Evolutionary conservation across 2,888 invertebrate genomes (phyloP).

Genomic region (Apeira syringaria): DNA sequence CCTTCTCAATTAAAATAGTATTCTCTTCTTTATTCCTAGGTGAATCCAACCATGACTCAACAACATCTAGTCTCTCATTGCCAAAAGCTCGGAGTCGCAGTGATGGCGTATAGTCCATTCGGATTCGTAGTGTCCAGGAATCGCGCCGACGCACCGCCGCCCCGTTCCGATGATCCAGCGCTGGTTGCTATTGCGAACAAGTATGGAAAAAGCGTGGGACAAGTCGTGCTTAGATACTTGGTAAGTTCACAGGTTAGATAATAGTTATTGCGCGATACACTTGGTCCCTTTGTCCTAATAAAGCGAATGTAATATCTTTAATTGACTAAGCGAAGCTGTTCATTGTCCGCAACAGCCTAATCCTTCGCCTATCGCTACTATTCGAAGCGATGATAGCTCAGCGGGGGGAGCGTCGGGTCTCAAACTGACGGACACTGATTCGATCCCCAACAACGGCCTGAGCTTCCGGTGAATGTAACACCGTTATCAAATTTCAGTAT

Average conservation of each 20-base stretch:
- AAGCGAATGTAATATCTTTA: neutral
- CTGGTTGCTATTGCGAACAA: constrained; percentile 83
- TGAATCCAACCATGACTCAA: constrained; percentile 88
- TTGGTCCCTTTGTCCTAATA: too few relatives aligned
- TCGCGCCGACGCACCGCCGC: too few relatives aligned
- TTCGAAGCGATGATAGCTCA: too few relatives aligned
- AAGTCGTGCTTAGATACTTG: constrained; percentile 87
- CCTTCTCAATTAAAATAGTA: too few relatives aligned
- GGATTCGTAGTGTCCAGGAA: constrained; percentile 62
- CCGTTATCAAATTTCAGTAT: too few relatives aligned
- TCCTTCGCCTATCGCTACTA: too few relatives aligned
- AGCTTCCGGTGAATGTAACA: too few relatives aligned
- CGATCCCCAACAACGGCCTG: too few relatives aligned
- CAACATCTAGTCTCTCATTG: constrained; percentile 87
- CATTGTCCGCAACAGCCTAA: too few relatives aligned
- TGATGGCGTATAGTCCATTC: constrained; percentile 91
- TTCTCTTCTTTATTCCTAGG: constrained; percentile 68
- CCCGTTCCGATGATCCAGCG: constrained; percentile 79
- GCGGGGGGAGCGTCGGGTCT: too few relatives aligned
- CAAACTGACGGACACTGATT: too few relatives aligned
- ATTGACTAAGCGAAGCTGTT: neutral
- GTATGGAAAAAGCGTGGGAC: constrained; percentile 86
- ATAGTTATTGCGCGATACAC: too few relatives aligned
- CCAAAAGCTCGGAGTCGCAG: constrained; percentile 83
- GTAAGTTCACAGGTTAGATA: constrained; percentile 79